Evolutionary conservation across 2,113 vertebrate genomes (phyloP).

Genomic region (Catharus fuscescens): DNA sequence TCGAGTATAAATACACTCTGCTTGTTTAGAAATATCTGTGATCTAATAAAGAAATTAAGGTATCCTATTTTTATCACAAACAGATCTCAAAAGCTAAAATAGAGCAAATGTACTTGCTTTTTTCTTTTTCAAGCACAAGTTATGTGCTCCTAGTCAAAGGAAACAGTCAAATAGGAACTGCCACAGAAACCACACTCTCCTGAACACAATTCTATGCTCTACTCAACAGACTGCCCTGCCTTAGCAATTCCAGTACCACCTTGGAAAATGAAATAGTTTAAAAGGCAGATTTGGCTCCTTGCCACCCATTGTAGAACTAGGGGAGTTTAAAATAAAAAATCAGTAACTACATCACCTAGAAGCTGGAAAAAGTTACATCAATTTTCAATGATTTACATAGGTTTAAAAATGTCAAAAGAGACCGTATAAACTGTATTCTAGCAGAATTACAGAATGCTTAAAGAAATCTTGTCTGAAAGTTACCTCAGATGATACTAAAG

Average conservation of each 20-base stretch:
- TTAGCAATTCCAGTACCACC: not conserved
- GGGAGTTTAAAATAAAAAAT: not conserved
- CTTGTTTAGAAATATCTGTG: not conserved
- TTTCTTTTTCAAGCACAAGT: not conserved
- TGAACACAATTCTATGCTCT: not conserved
- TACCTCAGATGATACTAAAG: not conserved
- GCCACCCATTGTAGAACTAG: not conserved
- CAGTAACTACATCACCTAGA: not conserved
- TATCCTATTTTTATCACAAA: not conserved
- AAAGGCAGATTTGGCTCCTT: not conserved
- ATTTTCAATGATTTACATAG: not conserved
- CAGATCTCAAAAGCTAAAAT: not conserved
- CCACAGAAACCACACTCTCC: constrained; percentile 3
- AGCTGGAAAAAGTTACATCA: not conserved
- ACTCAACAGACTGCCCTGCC: not conserved
- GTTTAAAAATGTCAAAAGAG: not conserved
- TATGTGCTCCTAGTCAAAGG: not conserved
- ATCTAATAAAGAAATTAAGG: not conserved
- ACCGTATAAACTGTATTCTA: not conserved
- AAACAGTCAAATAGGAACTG: not conserved
- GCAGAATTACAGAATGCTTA: not conserved
- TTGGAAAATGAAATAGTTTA: not conserved
- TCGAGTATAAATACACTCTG: not conserved
- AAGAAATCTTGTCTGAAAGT: not conserved
- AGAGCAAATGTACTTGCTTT: not conserved